phyloP scores from a whole-genome alignment of 2,888 invertebrate species.

The Ormyrus pomaceus region DNA sequence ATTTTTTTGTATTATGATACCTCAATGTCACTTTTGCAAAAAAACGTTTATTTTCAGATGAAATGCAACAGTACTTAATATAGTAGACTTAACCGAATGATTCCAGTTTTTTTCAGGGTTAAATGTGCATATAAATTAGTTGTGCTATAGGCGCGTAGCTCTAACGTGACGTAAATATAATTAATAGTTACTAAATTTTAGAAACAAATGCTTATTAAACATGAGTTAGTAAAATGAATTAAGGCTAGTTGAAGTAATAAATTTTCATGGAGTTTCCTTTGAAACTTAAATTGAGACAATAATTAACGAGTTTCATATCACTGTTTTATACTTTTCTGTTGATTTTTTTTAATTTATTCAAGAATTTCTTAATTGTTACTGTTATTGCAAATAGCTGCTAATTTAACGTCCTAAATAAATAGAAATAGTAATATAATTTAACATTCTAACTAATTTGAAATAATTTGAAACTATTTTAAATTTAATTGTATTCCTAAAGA shows the following conservation, averaged over 20 bases:
- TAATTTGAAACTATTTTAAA: too few relatives aligned
- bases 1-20: background rate
- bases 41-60: conserved; percentile 7
- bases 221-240: background rate
- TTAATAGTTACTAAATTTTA: background rate
- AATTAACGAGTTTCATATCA: background rate
- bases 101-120: conserved; percentile 36
- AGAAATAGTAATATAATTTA: too few relatives aligned
- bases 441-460: too few relatives aligned
- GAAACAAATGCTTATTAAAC: background rate
- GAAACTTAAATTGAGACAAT: background rate
- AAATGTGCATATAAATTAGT: conserved; percentile 27
- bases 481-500: too few relatives aligned
- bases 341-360: conserved; percentile 1
- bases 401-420: too few relatives aligned
- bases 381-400: too few relatives aligned
- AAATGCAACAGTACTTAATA: conserved; percentile 13
- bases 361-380: background rate
- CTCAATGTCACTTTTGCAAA: conserved; percentile 17
- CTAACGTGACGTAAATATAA: too few relatives aligned
- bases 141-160: background rate
- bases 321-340: background rate
- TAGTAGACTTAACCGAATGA: conserved; percentile 29
- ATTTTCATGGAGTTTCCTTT: too few relatives aligned
- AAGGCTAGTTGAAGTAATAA: too few relatives aligned